A percentile compares a stretch with the other conserved stretches of the same genome.
phyloP scores from a whole-genome alignment of 2,797 vertebrate species.

The Sebastes flavidus region DNA sequence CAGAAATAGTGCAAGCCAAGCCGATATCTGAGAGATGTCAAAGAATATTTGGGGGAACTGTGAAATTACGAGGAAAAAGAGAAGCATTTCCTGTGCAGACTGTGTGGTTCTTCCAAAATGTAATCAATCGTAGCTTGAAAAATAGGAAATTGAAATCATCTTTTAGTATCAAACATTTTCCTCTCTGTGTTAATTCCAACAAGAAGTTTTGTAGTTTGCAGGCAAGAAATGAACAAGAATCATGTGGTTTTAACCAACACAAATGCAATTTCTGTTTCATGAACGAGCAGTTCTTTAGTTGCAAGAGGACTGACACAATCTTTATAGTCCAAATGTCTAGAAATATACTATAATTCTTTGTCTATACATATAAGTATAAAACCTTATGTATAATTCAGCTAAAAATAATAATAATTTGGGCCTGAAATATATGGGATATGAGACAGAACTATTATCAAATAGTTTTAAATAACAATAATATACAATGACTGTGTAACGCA shows the following conservation, averaged over 20 bases:
- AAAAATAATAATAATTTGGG: not conserved
- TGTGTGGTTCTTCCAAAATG: not conserved
- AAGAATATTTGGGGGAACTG: not conserved
- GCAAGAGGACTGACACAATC: not conserved
- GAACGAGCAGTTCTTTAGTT: not conserved
- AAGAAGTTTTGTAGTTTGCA: not conserved
- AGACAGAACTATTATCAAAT: not conserved
- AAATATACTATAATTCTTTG: not conserved
- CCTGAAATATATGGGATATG: not conserved
- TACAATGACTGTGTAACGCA: not conserved
- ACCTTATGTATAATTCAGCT: not conserved
- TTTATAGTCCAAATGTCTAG: not conserved
- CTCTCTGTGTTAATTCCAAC: not conserved
- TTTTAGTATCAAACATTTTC: not conserved
- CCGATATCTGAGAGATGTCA: not conserved
- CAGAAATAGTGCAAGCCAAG: not conserved
- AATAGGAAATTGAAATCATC: not conserved
- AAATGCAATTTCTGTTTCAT: not conserved
- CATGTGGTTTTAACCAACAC: not conserved
- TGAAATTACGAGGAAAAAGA: not conserved
- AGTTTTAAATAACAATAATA: not conserved
- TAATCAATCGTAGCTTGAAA: not conserved
- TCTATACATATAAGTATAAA: not conserved
- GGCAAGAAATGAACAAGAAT: not conserved
- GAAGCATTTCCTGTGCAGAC: not conserved